Conservation (phyloP, 1,140 invertebrate species). For the Anoplolepis gracilipes region DNA sequence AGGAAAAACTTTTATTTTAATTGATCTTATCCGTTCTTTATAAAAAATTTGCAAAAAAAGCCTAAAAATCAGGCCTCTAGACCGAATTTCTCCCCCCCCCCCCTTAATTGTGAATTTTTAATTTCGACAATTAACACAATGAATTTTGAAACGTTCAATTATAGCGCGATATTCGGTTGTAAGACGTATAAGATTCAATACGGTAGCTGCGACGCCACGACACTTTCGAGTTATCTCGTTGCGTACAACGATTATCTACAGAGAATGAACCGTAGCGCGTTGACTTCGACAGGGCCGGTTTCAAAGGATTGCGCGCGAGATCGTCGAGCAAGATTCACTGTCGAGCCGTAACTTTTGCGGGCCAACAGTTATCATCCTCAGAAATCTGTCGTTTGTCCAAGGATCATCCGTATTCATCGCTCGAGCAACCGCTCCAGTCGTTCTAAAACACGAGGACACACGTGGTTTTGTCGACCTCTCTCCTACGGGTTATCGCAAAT, state of each 20-base stretch:
- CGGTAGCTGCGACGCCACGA: conserved; percentile 52
- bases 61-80: no score
- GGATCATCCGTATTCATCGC: conserved; percentile 66
- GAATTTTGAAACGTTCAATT: background rate
- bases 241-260: conserved; percentile 65
- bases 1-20: no score
- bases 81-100: no score
- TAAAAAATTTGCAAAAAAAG: no score
- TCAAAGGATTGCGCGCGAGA: conserved; percentile 28
- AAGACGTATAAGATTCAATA: conserved; percentile 11
- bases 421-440: conserved; percentile 21
- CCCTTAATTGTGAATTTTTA: no score
- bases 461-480: conserved; percentile 28
- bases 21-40: no score
- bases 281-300: conserved; percentile 68
- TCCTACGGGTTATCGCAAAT: conserved; percentile 46
- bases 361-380: conserved; percentile 59
- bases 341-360: conserved; percentile 45
- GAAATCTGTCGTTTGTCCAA: conserved; percentile 61
- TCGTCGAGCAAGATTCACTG: conserved; percentile 24
- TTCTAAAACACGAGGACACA: conserved; percentile 51
- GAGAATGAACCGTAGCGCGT: conserved; percentile 66
- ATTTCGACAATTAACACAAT: background rate
- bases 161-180: background rate
- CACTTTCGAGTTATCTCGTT: conserved; percentile 51